Evolutionary conservation across 2,888 invertebrate species (phyloP).

Genomic region (Electrophaes corylata): DNA sequence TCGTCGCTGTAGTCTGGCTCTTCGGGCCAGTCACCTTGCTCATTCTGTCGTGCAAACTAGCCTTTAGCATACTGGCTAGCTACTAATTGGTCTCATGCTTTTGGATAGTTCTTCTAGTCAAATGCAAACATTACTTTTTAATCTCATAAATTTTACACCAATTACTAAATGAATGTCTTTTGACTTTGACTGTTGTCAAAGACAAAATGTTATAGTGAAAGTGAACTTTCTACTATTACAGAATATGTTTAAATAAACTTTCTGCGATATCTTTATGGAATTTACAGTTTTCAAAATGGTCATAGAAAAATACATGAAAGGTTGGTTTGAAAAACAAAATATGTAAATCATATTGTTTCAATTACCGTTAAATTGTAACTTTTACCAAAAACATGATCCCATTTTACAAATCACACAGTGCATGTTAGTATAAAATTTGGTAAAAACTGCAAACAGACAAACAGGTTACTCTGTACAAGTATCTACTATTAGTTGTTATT

Average conservation of each 20-base stretch:
- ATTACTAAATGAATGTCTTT: too few species aligned
- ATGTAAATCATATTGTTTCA: too few species aligned
- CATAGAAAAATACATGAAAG: too few species aligned
- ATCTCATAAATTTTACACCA: too few species aligned
- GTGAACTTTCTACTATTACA: too few species aligned
- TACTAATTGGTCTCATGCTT: constrained; percentile 24
- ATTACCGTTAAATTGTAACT: background rate
- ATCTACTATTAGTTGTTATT: constrained; percentile 8
- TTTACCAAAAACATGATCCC: constrained; percentile 22
- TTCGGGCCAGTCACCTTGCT: constrained; percentile 74
- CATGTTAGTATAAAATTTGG: constrained; percentile 24
- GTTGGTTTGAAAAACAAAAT: too few species aligned
- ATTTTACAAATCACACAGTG: constrained; percentile 24
- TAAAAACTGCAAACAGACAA: constrained; percentile 24
- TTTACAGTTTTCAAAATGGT: too few species aligned
- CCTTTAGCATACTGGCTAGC: constrained; percentile 23
- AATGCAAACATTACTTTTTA: background rate
- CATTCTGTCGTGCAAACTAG: constrained; percentile 54
- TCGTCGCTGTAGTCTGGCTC: constrained; percentile 79
- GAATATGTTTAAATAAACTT: too few species aligned
- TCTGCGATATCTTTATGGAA: too few species aligned
- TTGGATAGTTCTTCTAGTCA: background rate
- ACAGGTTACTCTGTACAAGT: constrained; percentile 17
- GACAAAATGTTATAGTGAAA: too few species aligned
- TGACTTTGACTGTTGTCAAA: too few species aligned